A percentile compares a stretch with the other conserved stretches of the same genome.
These are phyloP conservation scores for Phaethornis superciliosus DNA, from an alignment of 2,113 vertebrate species.

Conservation along the genomic window DNA sequence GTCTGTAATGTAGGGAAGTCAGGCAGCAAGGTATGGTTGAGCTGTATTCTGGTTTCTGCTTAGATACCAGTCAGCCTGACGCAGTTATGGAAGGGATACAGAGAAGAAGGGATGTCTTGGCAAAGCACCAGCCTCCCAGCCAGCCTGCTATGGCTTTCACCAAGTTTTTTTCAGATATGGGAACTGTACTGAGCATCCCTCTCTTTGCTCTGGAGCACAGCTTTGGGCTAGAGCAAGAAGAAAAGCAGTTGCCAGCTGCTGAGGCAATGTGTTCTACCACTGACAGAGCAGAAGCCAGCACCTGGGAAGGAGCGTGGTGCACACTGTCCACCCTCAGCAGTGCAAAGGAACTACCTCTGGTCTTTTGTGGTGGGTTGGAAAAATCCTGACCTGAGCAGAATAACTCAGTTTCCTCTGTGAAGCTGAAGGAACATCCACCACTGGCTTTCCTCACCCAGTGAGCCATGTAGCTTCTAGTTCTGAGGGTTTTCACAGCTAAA, in stretches of 20 bases:
- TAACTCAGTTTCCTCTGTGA: accelerated
- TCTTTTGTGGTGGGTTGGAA: background rate
- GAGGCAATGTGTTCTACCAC: background rate
- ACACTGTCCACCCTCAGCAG: accelerated
- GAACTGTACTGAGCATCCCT: background rate
- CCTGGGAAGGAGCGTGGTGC: accelerated
- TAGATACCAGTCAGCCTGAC: background rate
- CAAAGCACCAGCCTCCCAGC: accelerated
- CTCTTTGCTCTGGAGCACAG: accelerated
- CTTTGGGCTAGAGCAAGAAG: accelerated
- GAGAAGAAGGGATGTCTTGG: background rate
- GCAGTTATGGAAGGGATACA: background rate
- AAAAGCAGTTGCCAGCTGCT: background rate
- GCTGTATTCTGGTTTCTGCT: background rate
- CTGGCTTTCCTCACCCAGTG: background rate
- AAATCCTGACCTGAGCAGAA: background rate
- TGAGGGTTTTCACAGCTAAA: background rate
- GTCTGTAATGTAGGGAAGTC: background rate
- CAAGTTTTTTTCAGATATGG: background rate
- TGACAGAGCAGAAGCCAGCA: background rate
- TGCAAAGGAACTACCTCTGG: background rate
- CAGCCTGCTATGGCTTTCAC: background rate
- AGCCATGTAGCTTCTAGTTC: background rate
- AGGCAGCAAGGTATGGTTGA: background rate
- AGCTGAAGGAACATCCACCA: background rate